phyloP scores from a whole-genome alignment of 2,797 vertebrate species.

The Rhinophrynus dorsalis region DNA sequence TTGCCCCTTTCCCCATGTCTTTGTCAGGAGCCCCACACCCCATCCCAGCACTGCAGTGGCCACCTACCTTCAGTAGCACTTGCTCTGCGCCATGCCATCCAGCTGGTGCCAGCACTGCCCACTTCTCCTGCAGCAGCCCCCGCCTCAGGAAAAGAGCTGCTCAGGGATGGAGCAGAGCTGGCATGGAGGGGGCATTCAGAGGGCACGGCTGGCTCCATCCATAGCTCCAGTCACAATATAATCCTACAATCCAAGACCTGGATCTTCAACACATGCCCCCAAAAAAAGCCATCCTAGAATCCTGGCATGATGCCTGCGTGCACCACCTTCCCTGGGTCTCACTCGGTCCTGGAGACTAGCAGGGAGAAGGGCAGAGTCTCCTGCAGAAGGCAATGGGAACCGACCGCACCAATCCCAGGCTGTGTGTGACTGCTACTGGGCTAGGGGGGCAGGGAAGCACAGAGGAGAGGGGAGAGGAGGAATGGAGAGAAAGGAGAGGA shows the following conservation, averaged over 20 bases:
- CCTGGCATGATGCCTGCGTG: neutral
- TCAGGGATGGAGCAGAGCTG: no score
- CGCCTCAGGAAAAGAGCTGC: slow-evolving; percentile 1
- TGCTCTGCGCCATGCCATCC: slow-evolving; percentile 32
- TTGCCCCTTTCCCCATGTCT: neutral
- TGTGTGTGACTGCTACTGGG: slow-evolving; percentile 22
- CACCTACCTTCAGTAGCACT: slow-evolving; percentile 37
- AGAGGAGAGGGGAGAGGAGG: neutral
- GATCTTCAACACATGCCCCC: neutral
- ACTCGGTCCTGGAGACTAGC: neutral
- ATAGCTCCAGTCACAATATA: slow-evolving; percentile 8
- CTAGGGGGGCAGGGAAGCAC: slow-evolving; percentile 18
- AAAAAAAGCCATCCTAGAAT: neutral
- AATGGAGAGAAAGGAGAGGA: neutral
- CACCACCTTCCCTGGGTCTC: neutral
- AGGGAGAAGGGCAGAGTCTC: slow-evolving; percentile 1
- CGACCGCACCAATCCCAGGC: slow-evolving; percentile 25
- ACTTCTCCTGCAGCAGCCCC: slow-evolving; percentile 29
- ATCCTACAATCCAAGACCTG: neutral
- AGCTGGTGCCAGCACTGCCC: slow-evolving; percentile 13
- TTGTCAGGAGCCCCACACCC: neutral
- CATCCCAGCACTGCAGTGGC: slow-evolving; percentile 24
- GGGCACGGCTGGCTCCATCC: slow-evolving; percentile 20
- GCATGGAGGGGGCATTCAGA: slow-evolving; percentile 31
- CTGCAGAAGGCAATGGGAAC: neutral